Conservation (phyloP, 2,888 invertebrate species). For the Oligia fasciuncula region DNA sequence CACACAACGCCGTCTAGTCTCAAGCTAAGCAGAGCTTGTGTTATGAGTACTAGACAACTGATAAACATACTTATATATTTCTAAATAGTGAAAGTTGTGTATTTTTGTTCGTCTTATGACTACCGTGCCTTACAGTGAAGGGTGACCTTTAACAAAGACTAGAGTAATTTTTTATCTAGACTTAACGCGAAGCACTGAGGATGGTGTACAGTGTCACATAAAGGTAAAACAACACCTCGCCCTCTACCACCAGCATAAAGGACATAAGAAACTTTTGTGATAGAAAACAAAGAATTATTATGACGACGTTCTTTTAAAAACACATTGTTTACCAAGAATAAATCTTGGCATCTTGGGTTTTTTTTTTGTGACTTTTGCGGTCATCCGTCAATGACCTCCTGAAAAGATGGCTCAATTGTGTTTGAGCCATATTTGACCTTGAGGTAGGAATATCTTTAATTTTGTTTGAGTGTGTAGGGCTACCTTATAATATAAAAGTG, state of each 20-base stretch:
- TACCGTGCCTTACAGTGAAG: background rate
- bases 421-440: conserved; percentile 1
- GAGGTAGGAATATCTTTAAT: background rate
- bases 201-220: background rate
- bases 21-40: too few species aligned
- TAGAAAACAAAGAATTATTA: conserved; percentile 15
- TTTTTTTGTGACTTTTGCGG: background rate
- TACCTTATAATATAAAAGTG: background rate
- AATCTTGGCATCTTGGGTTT: background rate
- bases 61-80: too few species aligned
- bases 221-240: conserved; percentile 22
- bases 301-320: background rate
- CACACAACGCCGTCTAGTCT: too few species aligned
- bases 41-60: too few species aligned
- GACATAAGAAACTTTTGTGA: conserved; percentile 14
- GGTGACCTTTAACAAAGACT: background rate
- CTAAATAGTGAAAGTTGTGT: background rate
- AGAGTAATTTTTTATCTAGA: conserved; percentile 1
- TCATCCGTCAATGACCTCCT: background rate
- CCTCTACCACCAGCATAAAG: conserved; percentile 17
- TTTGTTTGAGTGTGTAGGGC: background rate
- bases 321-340: background rate
- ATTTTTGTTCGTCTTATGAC: background rate
- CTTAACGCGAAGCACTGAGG: background rate
- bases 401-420: background rate